These are phyloP conservation scores for Zaprionus obscuricornis DNA, from an alignment of 2,888 invertebrate species.

Conservation along the genomic window DNA sequence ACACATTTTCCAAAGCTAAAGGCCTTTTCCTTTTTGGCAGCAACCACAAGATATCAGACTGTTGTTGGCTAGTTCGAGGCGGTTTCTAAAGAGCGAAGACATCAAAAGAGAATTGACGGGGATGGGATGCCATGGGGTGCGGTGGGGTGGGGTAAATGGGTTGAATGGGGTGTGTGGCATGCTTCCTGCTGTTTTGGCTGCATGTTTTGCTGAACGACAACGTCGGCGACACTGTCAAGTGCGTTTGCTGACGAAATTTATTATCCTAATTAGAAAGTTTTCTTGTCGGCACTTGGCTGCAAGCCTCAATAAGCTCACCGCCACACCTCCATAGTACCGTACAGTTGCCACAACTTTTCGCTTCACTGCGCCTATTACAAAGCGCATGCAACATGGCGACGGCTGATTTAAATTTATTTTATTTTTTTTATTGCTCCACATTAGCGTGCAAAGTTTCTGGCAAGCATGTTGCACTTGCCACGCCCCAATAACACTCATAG, in stretches of 20 bases:
- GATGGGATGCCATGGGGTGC: constrained; percentile 3
- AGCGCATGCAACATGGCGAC: constrained; percentile 63
- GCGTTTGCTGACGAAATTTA: constrained; percentile 77
- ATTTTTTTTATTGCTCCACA: constrained; percentile 60
- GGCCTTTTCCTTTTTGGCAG: constrained; percentile 50
- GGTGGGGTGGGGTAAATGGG: not conserved
- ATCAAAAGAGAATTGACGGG: too few species aligned
- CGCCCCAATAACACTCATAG: constrained; percentile 11
- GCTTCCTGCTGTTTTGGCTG: constrained; percentile 34
- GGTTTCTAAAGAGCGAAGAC: constrained; percentile 17
- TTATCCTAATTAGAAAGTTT: constrained; percentile 81
- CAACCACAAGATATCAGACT: constrained; percentile 67
- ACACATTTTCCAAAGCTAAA: constrained; percentile 70
- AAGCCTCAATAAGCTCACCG: constrained; percentile 35
- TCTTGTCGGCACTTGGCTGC: constrained; percentile 69
- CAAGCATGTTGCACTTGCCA: constrained; percentile 70
- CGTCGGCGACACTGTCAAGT: constrained; percentile 68
- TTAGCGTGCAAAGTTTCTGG: constrained; percentile 73
- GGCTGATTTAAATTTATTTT: constrained; percentile 57
- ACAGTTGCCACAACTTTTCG: not conserved
- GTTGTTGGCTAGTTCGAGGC: constrained; percentile 41
- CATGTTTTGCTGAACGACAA: constrained; percentile 58
- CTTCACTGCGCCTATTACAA: constrained; percentile 32
- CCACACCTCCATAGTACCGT: not conserved
- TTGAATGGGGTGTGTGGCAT: not conserved